Evolutionary conservation across 2,113 vertebrate genomes (phyloP), one percentile per base, ranked within the genome.

Genomic region (Sander vitreus): DNA sequence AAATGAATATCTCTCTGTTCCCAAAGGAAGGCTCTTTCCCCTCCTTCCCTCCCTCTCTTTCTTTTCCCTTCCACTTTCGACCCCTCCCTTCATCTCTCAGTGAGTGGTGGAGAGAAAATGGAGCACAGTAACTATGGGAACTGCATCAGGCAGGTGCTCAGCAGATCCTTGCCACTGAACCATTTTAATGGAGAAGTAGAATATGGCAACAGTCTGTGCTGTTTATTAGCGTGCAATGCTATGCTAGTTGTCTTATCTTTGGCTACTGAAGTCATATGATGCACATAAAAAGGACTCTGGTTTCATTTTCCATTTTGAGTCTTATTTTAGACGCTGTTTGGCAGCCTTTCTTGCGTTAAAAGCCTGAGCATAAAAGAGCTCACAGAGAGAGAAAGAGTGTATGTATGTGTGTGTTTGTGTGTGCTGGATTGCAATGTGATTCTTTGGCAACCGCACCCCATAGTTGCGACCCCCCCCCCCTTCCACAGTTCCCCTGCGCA

Each of bases 71-170:
- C 23, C 76, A 73, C 74, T 69, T 73, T 60, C 67, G 14, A 58
- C 33, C 74, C 67, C 84, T 80, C 84, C 83, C 77, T 65, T 67
- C 83, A 64, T 81, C 87, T 78, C 80, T 73, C 63, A 36, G 60
- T 71, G 72, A 85, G 81, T 21, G 14, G 72, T 23, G 66, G 62
- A 83, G 82, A 93, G 89, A 92, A 95, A 94, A 93, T 94, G 91
- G 93, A 95, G 91, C 89, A 92, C 2, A 63, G 95, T 96, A 89
- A 84, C 95, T 89, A 96, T 96, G 94, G 95, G 90, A 96, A 96
- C 95, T 94, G 94, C 93, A 95, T 95, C 92, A 91, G 91, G 87
- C 92, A 92, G 90, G 88, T 88, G 82, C 91, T 85, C 54, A 6
- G 72, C 81, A 25, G 69, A 76, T 85, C 73, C 58, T 48, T 50